Evolutionary conservation across 2,888 invertebrate species (phyloP).

Genomic region (Buathra laborator): DNA sequence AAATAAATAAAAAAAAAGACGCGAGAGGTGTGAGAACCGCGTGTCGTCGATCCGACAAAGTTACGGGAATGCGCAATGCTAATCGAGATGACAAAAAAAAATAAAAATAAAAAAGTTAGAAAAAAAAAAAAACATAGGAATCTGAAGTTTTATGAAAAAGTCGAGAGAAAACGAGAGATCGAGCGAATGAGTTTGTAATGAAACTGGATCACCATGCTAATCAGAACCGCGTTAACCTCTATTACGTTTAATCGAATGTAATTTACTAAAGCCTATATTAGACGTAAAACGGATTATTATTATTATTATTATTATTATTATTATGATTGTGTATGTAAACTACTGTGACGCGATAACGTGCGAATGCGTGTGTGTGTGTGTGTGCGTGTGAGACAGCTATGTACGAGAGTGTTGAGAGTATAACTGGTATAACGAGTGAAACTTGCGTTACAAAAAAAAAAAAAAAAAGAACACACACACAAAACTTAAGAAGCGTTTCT

Average conservation of each 20-base stretch:
- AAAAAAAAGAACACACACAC: conserved; percentile 71
- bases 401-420: conserved; percentile 43
- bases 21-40: conserved; percentile 69
- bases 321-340: conserved; percentile 64
- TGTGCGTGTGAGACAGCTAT: conserved; percentile 56
- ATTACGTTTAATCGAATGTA: conserved; percentile 84
- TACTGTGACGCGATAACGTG: conserved; percentile 65
- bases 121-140: conserved; percentile 54
- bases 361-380: conserved; percentile 59
- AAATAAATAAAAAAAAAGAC: conserved; percentile 63
- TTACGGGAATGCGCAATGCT: conserved; percentile 80
- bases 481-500: conserved; percentile 79
- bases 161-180: conserved; percentile 42
- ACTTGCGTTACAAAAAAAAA: conserved; percentile 65
- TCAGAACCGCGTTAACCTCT: conserved; percentile 85
- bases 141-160: conserved; percentile 59
- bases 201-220: conserved; percentile 84
- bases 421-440: conserved; percentile 62
- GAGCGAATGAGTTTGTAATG: conserved; percentile 68
- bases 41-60: conserved; percentile 69
- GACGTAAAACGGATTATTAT: conserved; percentile 74
- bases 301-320: conserved; percentile 66
- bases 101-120: conserved; percentile 61
- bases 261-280: conserved; percentile 82
- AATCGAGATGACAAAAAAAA: conserved; percentile 69